These are phyloP conservation scores for Rutilus rutilus DNA, from an alignment of 2,113 vertebrate species.

Conservation along the genomic window DNA sequence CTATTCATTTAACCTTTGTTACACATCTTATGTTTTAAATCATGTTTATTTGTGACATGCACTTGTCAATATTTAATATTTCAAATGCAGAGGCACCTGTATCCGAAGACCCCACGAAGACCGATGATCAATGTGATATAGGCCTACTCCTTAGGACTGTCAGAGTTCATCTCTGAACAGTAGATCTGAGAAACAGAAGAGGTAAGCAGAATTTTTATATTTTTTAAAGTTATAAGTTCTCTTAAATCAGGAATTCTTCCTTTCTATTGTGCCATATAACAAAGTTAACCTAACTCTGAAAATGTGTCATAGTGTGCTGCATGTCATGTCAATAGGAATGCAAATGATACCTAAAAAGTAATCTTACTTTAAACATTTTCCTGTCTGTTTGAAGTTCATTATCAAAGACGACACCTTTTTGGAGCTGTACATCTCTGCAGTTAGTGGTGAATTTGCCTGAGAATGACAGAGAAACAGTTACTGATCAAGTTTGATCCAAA, in stretches of 20 bases:
- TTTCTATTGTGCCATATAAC: neutral
- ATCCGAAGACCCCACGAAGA: conserved; percentile 96
- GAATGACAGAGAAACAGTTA: neutral
- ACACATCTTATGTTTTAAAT: too few relatives aligned
- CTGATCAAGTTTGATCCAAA: neutral
- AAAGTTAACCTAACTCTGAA: neutral
- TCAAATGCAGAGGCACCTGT: conserved; percentile 78
- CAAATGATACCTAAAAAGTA: neutral
- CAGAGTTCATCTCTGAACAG: conserved; percentile 91
- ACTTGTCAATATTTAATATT: too few relatives aligned
- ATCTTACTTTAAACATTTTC: conserved; percentile 83
- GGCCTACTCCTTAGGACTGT: conserved; percentile 85
- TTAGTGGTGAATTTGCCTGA: conserved; percentile 85
- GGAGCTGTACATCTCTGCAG: conserved; percentile 82
- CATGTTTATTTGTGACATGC: too few relatives aligned
- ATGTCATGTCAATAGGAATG: neutral
- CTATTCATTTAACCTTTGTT: too few relatives aligned
- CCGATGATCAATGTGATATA: conserved; percentile 82
- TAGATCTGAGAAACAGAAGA: conserved; percentile 79
- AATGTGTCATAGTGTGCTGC: neutral
- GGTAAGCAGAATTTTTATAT: too few relatives aligned
- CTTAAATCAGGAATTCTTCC: neutral
- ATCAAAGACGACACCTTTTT: conserved; percentile 76
- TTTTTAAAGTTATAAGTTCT: neutral
- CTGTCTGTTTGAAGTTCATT: conserved; percentile 86